These are phyloP conservation scores for Eumaeus atala DNA, from an alignment of 1,140 invertebrate species.

Conservation along the genomic window DNA sequence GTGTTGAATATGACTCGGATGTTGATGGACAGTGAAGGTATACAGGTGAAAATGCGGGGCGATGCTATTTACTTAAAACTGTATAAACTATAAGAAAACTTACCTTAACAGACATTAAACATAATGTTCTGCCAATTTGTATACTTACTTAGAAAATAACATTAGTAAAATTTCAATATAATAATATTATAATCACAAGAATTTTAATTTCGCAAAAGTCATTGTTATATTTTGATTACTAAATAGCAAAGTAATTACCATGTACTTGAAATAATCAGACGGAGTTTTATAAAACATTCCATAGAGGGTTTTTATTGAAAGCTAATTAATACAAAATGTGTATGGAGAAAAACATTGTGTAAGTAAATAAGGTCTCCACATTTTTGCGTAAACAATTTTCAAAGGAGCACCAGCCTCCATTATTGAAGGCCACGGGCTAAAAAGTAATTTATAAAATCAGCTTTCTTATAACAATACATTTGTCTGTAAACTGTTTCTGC, in stretches of 20 bases:
- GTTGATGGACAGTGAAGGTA: no score
- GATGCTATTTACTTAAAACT: no score
- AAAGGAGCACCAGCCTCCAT: conserved; percentile 1
- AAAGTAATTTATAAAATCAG: conserved; percentile 9
- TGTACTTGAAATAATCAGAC: neutral
- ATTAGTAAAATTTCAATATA: neutral
- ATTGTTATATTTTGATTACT: neutral
- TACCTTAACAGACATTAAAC: no score
- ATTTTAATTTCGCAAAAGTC: neutral
- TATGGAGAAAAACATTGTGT: neutral
- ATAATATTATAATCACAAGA: neutral
- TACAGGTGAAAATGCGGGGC: no score
- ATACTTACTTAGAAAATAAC: no score
- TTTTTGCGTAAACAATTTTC: conserved; percentile 6
- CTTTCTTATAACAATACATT: neutral
- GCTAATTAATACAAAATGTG: conserved; percentile 7
- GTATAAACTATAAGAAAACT: no score
- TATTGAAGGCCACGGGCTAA: conserved; percentile 4
- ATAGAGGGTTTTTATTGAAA: neutral
- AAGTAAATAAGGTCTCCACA: neutral
- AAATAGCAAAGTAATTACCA: neutral
- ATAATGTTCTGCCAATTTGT: no score
- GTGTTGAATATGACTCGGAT: no score
- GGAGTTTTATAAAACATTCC: neutral
- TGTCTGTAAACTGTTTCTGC: neutral